Percentiles rank a stretch among this genome's conserved stretches.
These are phyloP conservation scores for Invenusta paracnida DNA, from an alignment of 2,888 invertebrate genomes.

Conservation along the genomic window DNA sequence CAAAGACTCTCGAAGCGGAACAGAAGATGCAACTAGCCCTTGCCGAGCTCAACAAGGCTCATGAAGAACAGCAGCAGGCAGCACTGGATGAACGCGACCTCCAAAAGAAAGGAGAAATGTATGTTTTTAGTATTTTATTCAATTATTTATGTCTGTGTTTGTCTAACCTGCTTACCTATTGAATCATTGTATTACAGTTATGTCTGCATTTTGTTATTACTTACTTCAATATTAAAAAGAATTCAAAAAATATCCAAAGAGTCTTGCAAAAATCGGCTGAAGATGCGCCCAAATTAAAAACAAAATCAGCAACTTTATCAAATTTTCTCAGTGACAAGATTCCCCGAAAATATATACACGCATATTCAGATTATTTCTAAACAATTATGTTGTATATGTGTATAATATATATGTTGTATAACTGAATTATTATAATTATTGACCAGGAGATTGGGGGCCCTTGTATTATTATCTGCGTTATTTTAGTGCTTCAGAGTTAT, in stretches of 20 bases:
- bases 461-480: neutral
- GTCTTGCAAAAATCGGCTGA: neutral
- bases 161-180: neutral
- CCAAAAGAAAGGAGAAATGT: neutral
- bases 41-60: neutral
- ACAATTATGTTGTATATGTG: neutral
- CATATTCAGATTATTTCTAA: neutral
- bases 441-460: neutral
- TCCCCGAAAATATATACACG: neutral
- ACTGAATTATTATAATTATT: neutral
- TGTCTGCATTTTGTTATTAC: neutral
- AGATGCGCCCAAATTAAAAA: neutral
- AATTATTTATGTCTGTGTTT: neutral
- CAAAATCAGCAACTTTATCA: neutral
- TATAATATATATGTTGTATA: neutral
- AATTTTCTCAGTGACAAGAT: neutral
- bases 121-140: constrained; percentile 9
- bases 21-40: neutral
- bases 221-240: neutral
- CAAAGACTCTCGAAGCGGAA: constrained; percentile 6
- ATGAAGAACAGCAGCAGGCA: constrained; percentile 1
- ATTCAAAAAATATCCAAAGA: neutral
- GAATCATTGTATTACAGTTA: neutral
- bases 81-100: constrained; percentile 3
- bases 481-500: neutral